Base-by-base conservation (phyloP, 2,797 vertebrate species). In the Sebastes kiyomatsui region DNA sequence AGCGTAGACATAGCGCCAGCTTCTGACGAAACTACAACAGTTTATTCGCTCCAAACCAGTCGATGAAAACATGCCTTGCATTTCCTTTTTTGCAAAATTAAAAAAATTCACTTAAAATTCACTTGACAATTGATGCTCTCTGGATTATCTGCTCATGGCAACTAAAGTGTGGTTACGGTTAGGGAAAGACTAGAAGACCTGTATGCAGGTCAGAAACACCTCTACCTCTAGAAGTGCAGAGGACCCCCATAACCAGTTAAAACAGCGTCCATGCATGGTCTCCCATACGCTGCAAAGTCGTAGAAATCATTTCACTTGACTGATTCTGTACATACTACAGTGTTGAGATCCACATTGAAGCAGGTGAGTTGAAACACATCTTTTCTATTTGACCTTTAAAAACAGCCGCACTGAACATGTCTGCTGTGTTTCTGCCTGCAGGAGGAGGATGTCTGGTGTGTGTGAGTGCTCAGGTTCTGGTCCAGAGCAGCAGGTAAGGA, bases 401-500 rank as follows among this genome's bases (percentile, higher is more conserved):
- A 76, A n/a, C 38, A 22, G 25, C 35, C 67, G 7, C 33, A n/a
- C 1, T 25, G 13, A 67, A 32, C 11, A 7, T 30, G 10, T 67
- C 32, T 69, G 64, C 23, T 35, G 22, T 22, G 75, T 27, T 62
- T 77, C 20, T 38, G 33, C 27, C 64, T 14, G 38, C 2, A 58
- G 23, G 58, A 72, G 7, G 32, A 70, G 32, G 81, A 67, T 22
- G 49, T n/a, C 49, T 54, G 49, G 20, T 54, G 27, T 61, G 32
- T 46, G 33, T 46, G 49, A 58, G n/a, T 42, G 59, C 35, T 42
- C 68, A n/a, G 25, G 70, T 82, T 76, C 38, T 25, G 69, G 38
- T 75, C 38, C 77, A 58, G 1, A 72, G 35, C 59, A 67, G 54
- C 62, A 77, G 86, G 77, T 81, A 76, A 70, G 13, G 18, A 85